Conservation (phyloP, 2,888 invertebrate species). For the Aphodius granarius region DNA sequence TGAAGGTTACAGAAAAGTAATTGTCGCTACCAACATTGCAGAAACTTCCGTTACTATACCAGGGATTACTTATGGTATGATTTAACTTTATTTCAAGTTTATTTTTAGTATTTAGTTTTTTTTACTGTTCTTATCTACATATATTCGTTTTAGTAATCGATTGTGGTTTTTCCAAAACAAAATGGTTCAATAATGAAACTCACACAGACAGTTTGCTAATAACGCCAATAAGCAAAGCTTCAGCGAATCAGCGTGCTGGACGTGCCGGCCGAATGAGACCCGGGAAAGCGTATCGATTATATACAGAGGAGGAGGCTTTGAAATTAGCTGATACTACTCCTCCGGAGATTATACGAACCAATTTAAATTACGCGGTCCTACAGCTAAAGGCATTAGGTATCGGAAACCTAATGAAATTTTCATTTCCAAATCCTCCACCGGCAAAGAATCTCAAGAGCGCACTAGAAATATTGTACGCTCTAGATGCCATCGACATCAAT, state of each 20-base stretch:
- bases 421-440: constrained; percentile 92
- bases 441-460: constrained; percentile 82
- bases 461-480: constrained; percentile 84
- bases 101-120: too few relatives aligned
- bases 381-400: constrained; percentile 95
- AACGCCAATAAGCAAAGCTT: constrained; percentile 82
- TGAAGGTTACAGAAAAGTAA: constrained; percentile 79
- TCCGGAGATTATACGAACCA: constrained; percentile 92
- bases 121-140: too few relatives aligned
- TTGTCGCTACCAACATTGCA: constrained; percentile 94
- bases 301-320: constrained; percentile 75
- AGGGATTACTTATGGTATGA: constrained; percentile 82
- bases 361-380: constrained; percentile 81
- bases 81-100: too few relatives aligned
- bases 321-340: constrained; percentile 72
- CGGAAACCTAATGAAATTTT: constrained; percentile 86
- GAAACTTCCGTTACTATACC: constrained; percentile 96
- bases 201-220: constrained; percentile 84
- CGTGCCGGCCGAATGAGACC: constrained; percentile 82
- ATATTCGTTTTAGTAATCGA: constrained; percentile 74
- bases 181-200: constrained; percentile 83
- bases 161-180: constrained; percentile 93
- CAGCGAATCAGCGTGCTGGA: constrained; percentile 90
- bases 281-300: constrained; percentile 85
- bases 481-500: constrained; percentile 75